Evolutionary conservation across 1,140 invertebrate species (phyloP).

Genomic region (Dufourea novaeangliae): DNA sequence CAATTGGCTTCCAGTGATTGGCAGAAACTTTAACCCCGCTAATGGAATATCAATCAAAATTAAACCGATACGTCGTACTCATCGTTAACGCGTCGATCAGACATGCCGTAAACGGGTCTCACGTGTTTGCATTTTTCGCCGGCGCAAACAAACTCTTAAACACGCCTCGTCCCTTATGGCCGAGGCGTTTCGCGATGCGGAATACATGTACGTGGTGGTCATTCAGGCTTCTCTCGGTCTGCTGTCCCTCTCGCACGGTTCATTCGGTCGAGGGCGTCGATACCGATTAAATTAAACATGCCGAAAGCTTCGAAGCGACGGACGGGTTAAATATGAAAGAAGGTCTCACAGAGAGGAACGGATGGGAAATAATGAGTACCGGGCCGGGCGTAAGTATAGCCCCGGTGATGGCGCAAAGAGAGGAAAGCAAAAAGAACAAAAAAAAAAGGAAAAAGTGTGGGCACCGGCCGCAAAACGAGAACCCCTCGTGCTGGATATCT

Average conservation of each 20-base stretch:
- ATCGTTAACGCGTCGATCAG: not conserved
- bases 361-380: slow-evolving; percentile 74
- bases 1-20: no score
- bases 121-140: slow-evolving; percentile 6
- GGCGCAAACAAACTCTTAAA: slow-evolving; percentile 30
- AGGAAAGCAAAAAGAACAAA: slow-evolving; percentile 73
- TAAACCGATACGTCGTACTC: not conserved
- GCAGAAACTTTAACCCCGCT: no score
- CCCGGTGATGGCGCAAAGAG: slow-evolving; percentile 72
- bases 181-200: slow-evolving; percentile 48
- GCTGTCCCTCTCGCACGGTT: slow-evolving; percentile 61
- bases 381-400: slow-evolving; percentile 75
- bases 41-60: no score
- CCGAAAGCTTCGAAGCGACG: slow-evolving; percentile 61
- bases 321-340: slow-evolving; percentile 71
- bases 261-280: slow-evolving; percentile 72
- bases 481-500: slow-evolving; percentile 66
- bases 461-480: slow-evolving; percentile 68
- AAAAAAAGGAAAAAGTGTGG: slow-evolving; percentile 62
- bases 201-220: slow-evolving; percentile 51
- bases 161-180: slow-evolving; percentile 11
- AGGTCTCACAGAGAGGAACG: slow-evolving; percentile 63
- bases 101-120: not conserved
- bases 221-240: slow-evolving; percentile 19
- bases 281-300: slow-evolving; percentile 77